These are phyloP conservation scores for Tachysurus vachellii DNA, from an alignment of 2,113 vertebrate species.

Conservation along the genomic window DNA sequence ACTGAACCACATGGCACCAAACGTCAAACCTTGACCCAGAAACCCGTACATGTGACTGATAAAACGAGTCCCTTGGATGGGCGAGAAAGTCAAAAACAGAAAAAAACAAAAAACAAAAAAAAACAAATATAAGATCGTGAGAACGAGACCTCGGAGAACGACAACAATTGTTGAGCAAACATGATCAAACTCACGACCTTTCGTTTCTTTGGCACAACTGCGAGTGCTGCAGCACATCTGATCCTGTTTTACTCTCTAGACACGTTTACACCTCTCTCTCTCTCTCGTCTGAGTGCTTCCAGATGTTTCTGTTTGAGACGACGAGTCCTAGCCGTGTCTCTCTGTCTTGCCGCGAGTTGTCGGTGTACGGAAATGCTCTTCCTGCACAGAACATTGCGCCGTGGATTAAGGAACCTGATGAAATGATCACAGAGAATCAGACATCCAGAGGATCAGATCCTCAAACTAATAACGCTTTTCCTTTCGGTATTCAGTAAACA, in stretches of 20 bases:
- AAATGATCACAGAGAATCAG: background rate
- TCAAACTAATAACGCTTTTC: background rate
- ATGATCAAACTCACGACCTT: constrained; percentile 21
- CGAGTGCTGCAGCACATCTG: constrained; percentile 25
- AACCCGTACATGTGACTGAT: background rate
- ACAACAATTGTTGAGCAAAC: constrained; percentile 34
- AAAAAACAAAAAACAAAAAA: background rate
- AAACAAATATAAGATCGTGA: constrained; percentile 5
- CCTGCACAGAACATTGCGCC: background rate
- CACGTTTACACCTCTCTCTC: constrained; percentile 22
- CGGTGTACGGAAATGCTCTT: background rate
- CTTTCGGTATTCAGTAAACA: background rate
- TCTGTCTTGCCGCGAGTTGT: background rate
- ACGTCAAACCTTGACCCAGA: background rate
- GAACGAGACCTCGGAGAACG: constrained; percentile 10
- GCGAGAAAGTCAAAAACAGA: background rate
- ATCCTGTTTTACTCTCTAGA: constrained; percentile 31
- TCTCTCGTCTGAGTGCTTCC: constrained; percentile 27
- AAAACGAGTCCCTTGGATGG: background rate
- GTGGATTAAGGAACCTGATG: background rate
- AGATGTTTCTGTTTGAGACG: constrained; percentile 12
- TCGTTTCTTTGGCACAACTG: background rate
- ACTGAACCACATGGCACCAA: background rate
- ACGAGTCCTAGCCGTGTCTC: background rate
- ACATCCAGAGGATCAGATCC: background rate